A percentile compares a stretch with the other conserved stretches of the same genome.
These are phyloP conservation scores for Agrotis ipsilon DNA, from an alignment of 2,888 invertebrate genomes.

Conservation along the genomic window DNA sequence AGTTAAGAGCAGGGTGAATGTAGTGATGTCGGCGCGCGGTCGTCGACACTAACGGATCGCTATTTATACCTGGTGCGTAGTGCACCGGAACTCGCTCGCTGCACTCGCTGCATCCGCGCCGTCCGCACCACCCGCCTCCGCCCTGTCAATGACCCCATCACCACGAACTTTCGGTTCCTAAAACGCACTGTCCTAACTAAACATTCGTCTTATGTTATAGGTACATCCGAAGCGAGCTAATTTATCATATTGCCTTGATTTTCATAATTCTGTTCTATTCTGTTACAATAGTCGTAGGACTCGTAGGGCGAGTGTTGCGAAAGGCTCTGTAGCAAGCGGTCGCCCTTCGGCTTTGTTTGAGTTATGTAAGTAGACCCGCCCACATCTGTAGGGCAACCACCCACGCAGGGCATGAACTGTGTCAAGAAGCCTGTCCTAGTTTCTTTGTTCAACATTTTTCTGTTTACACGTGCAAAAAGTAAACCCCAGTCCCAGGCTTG, in stretches of 20 bases:
- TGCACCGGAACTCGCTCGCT: conserved; percentile 90
- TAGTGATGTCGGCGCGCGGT: conserved; percentile 83
- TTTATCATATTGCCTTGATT: conserved; percentile 44
- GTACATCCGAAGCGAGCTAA: conserved; percentile 6
- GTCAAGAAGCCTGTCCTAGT: conserved; percentile 87
- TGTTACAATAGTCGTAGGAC: conserved; percentile 77
- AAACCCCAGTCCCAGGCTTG: neutral
- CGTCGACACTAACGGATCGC: conserved; percentile 91
- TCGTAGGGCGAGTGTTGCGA: conserved; percentile 82
- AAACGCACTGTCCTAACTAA: conserved; percentile 38
- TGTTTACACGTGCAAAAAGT: conserved; percentile 65
- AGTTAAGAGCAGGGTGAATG: conserved; percentile 77
- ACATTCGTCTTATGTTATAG: conserved; percentile 20
- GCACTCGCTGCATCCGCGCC: conserved; percentile 90
- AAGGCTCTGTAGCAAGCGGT: conserved; percentile 83
- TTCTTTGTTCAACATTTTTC: conserved; percentile 76
- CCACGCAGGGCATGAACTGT: conserved; percentile 85
- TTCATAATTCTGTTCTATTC: conserved; percentile 63
- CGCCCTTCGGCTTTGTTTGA: conserved; percentile 87
- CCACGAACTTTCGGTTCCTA: conserved; percentile 63
- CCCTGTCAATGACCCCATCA: conserved; percentile 89
- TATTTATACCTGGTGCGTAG: conserved; percentile 90
- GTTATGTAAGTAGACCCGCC: conserved; percentile 86
- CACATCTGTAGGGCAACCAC: conserved; percentile 84
- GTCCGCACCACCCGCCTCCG: conserved; percentile 84